Percentiles rank a stretch among this genome's conserved stretches.
phyloP scores from a whole-genome alignment of 2,113 vertebrate genomes.

The Oreochromis niloticus region DNA sequence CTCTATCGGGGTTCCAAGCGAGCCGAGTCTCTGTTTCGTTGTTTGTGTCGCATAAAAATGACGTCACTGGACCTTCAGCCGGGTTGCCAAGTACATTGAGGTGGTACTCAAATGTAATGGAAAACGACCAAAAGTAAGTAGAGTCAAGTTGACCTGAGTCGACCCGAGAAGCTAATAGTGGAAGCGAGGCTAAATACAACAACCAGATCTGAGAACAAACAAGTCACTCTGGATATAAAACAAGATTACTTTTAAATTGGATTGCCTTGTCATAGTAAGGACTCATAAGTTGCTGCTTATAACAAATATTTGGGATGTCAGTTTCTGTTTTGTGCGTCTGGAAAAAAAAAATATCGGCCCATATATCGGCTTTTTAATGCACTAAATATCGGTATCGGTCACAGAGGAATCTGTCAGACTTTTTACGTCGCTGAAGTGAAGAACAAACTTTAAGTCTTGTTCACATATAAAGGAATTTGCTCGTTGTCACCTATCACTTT shows the following conservation, averaged over 20 bases:
- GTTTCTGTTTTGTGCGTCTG: neutral
- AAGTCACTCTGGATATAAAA: neutral
- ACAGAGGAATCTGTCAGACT: neutral
- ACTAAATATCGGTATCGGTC: neutral
- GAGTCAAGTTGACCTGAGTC: neutral
- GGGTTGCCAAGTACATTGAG: neutral
- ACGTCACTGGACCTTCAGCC: neutral
- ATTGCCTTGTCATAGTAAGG: neutral
- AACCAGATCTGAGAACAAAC: neutral
- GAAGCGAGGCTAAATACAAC: neutral
- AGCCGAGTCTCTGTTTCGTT: neutral
- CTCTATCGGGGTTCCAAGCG: neutral
- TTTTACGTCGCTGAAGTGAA: neutral
- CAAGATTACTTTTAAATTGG: neutral
- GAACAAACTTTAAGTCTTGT: neutral
- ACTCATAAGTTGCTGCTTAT: neutral
- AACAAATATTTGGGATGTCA: neutral
- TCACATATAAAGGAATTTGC: neutral
- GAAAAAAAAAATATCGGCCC: neutral
- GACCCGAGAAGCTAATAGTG: neutral
- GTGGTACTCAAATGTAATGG: neutral
- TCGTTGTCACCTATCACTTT: neutral
- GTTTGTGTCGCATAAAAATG: neutral
- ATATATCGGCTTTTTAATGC: neutral
- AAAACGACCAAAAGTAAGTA: neutral